A percentile compares a stretch with the other conserved stretches of the same genome.
Evolutionary conservation across 2,113 vertebrate species (phyloP).

Genomic region (Triplophysa rosa): DNA sequence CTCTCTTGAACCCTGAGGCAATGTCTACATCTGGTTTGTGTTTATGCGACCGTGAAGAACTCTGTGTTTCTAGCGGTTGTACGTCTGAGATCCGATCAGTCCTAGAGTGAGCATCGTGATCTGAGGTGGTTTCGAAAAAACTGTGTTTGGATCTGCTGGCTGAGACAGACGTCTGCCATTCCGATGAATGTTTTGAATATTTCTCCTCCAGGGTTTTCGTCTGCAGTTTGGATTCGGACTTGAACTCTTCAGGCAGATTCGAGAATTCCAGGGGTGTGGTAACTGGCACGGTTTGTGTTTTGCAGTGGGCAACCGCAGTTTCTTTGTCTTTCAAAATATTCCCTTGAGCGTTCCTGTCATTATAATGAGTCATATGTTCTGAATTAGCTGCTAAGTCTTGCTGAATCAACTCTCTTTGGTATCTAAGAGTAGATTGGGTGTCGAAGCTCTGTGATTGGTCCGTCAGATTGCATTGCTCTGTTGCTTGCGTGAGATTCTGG

Average conservation of each 20-base stretch:
- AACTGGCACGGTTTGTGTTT: constrained; percentile 58
- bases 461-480: constrained; percentile 35
- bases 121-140: constrained; percentile 39
- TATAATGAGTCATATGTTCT: neutral
- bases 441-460: constrained; percentile 42
- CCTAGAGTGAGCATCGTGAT: constrained; percentile 42
- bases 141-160: constrained; percentile 61
- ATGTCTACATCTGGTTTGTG: constrained; percentile 41
- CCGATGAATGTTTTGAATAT: constrained; percentile 61
- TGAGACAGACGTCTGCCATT: constrained; percentile 63
- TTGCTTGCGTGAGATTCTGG: constrained; percentile 58
- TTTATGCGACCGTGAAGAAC: constrained; percentile 39
- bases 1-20: constrained; percentile 62
- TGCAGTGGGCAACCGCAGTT: constrained; percentile 57
- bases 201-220: constrained; percentile 57
- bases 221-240: constrained; percentile 59
- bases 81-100: constrained; percentile 30
- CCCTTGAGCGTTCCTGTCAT: constrained; percentile 37
- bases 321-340: constrained; percentile 48
- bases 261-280: constrained; percentile 58
- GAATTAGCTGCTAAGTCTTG: constrained; percentile 2
- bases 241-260: constrained; percentile 62
- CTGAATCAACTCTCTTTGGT: constrained; percentile 49
- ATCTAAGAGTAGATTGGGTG: constrained; percentile 18
- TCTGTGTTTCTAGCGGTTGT: constrained; percentile 45